Evolutionary conservation across 2,797 vertebrate species (phyloP), one percentile per base, ranked within the genome.

Genomic region (Chelidonichthys spinosus): DNA sequence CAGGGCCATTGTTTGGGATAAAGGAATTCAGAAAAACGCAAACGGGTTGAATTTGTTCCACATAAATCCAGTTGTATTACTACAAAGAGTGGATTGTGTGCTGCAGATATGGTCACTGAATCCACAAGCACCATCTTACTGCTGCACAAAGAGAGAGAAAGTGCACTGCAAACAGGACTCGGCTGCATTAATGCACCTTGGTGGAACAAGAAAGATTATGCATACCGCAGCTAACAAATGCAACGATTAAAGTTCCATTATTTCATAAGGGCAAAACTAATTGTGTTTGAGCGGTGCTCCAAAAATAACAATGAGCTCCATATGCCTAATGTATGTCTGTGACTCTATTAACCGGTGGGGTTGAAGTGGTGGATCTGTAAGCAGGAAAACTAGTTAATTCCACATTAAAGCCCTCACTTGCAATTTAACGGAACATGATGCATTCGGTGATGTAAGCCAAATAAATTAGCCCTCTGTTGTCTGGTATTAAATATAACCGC

Each of bases 21-120:
- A 85, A 85, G 72, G 15, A 74, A 81, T 74, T 70, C 71, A 79
- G 25, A 84, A 43, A 89, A 85, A 47, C 17, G 58, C 83, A 82
- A 84, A 84, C 64, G 17, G 72, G 72, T 53, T 25, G 7, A 87
- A 90, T 87, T 91, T 82, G 86, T 86, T 89, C 76, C 90, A 74
- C 81, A 87, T 82, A 84, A 87, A 87, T 85, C 85, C 76, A 77
- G 76, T 88, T 87, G 86, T 89, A 69, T 81, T 69, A 62, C 55
- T 11, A 85, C 84, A 85, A 85, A 87, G 73, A 76, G 47, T 63
- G 72, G 53, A 78, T 81, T 87, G 60, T 75, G 9, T 36, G 64
- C 72, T 79, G 75, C 77, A 78, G 70, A 90, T 81, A 79, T 66
- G 56, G 77, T 70, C 68, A 58, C 54, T 71, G 74, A 68, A 72